Base-by-base conservation (phyloP, 2,888 invertebrate genomes). In the Chrysodeixis includens region DNA sequence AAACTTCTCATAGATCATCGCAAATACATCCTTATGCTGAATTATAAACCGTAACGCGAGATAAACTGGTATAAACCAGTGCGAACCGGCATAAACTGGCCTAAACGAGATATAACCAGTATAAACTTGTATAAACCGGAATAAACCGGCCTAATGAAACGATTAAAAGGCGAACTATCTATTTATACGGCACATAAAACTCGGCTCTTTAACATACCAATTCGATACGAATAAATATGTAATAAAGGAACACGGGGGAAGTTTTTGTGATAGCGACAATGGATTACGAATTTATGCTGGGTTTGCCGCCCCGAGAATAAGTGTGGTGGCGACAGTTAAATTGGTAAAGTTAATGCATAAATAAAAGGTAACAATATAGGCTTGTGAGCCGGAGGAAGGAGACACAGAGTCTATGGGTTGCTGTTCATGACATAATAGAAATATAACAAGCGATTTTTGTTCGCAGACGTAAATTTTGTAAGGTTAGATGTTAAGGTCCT, bases 291-390 rank as follows among this genome's bases (percentile, higher is more conserved):
- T 88, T 90, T 89, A 74, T 88, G 86, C 87, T 69, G 83, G 81
- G 59, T 51, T 53, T 51, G 26, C 60, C 53, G 71, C 59, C 58
- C 56, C 56, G 49, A 67, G 69, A 76, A 82, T 82, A 84, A 86
- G 84, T 85, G 86, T 87, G 86, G 79, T 79, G 83, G 83, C 83
- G 92, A 91, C 90, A 89, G 89, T 87, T 90, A 90, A 92, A 94
- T 93, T 91, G 93, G 86, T 81, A 89, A 94, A 94, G 90, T 93
- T 93, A 92, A 92, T 91, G 90, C 93, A 93, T 93, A 93, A 93
- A 93, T 94, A 93, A 90, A 90, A 89, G 90, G 91, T 88, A 90
- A 92, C 92, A 92, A 92, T 91, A 87, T 90, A 90, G 83, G 85
- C 79, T 67, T 84, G 74, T 8, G 16, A 20, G 71, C 60, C 10